phyloP scores from a whole-genome alignment of 2,113 vertebrate species.

The Elaphurus davidianus region DNA sequence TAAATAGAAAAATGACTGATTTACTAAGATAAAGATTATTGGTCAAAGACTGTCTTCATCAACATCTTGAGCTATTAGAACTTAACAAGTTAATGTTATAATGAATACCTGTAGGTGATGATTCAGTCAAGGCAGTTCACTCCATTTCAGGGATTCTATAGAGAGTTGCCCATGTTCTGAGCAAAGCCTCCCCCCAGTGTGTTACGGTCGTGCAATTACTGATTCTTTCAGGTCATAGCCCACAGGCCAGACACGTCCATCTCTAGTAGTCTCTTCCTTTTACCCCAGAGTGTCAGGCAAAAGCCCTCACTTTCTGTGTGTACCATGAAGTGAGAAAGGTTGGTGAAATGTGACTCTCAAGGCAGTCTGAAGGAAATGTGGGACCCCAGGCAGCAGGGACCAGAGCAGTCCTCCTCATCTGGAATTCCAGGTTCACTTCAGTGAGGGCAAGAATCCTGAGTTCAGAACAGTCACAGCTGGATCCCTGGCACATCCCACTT shows the following conservation, averaged over 20 bases:
- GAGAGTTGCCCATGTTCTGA: background rate
- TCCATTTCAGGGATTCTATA: background rate
- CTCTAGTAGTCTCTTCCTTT: background rate
- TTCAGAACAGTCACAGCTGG: background rate
- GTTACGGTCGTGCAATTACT: background rate
- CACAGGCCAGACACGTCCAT: background rate
- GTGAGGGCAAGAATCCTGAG: background rate
- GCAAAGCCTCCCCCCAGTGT: background rate
- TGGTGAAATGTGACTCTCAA: background rate
- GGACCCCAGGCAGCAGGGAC: background rate
- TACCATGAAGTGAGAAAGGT: background rate
- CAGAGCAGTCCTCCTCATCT: background rate
- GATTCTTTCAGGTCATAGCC: background rate
- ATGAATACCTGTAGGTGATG: background rate
- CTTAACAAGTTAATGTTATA: slow-evolving; percentile 13
- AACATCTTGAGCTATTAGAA: background rate
- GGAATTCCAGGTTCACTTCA: background rate
- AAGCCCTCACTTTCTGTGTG: background rate
- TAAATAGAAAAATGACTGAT: background rate
- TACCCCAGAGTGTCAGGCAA: background rate
- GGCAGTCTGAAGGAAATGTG: background rate
- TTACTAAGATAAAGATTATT: background rate
- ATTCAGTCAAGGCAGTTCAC: background rate
- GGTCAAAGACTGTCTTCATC: background rate
- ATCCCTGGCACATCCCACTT: background rate